A percentile compares a stretch with the other conserved stretches of the same genome.
phyloP scores from a whole-genome alignment of 2,888 invertebrate species.

The Synanthedon tipuliformis region DNA sequence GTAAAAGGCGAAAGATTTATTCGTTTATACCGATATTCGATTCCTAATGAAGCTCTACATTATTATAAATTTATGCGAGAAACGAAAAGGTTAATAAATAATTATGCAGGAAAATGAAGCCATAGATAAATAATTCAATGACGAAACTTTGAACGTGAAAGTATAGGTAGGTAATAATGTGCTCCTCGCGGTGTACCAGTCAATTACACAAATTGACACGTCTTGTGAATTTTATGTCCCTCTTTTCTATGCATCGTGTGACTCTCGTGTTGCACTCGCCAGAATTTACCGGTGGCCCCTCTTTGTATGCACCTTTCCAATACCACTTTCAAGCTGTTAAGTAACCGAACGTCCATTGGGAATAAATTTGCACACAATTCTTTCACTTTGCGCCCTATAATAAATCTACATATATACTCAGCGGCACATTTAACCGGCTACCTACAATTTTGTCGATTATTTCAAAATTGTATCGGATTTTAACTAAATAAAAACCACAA shows the following conservation, averaged over 20 bases:
- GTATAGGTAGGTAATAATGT: not conserved
- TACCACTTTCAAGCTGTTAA: not conserved
- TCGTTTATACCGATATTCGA: too few species aligned
- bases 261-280: not conserved
- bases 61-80: too few species aligned
- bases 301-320: not conserved
- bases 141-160: not conserved
- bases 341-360: not conserved
- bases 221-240: conserved; percentile 6
- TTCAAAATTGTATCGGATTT: too few species aligned
- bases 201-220: conserved; percentile 2
- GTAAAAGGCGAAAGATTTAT: conserved; percentile 85
- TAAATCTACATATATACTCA: too few species aligned
- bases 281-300: not conserved
- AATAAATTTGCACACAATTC: not conserved
- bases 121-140: too few species aligned
- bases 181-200: not conserved
- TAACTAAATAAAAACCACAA: too few species aligned
- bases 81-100: too few species aligned
- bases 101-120: too few species aligned
- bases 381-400: too few species aligned
- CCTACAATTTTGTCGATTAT: too few species aligned
- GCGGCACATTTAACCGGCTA: too few species aligned
- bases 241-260: conserved; percentile 11
- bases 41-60: too few species aligned